Percentiles rank a stretch among this genome's conserved stretches.
Evolutionary conservation across 2,113 vertebrate genomes (phyloP).

Genomic region (Oncorhynchus gorbuscha): DNA sequence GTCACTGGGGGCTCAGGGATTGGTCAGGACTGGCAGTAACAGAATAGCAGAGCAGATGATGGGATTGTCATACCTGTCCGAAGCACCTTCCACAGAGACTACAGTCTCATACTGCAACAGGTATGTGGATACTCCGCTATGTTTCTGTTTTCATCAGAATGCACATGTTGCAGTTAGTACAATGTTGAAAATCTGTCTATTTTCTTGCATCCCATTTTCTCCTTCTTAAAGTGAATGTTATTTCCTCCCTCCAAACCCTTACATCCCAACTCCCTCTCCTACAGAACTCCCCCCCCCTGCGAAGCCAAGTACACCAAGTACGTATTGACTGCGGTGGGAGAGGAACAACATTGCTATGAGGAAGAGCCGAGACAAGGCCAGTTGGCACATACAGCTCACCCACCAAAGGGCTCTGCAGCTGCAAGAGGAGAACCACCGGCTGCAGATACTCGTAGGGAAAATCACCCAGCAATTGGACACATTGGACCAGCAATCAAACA

Average conservation of each 20-base stretch:
- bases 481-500: conserved; percentile 66
- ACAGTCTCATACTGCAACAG: conserved; percentile 57
- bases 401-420: conserved; percentile 86
- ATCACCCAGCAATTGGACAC: conserved; percentile 86
- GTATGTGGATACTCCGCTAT: conserved; percentile 28
- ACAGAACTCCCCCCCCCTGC: conserved; percentile 67
- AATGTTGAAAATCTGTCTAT: not conserved
- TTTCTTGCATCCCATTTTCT: not conserved
- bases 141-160: not conserved
- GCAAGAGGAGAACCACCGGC: conserved; percentile 85
- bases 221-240: not conserved
- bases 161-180: not conserved
- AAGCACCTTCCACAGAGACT: conserved; percentile 24
- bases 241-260: not conserved
- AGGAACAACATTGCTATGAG: conserved; percentile 89
- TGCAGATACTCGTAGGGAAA: conserved; percentile 81
- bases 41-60: conserved; percentile 65
- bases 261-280: not conserved
- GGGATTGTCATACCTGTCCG: conserved; percentile 68
- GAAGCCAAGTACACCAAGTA: conserved; percentile 84
- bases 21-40: conserved; percentile 49
- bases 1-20: conserved; percentile 42
- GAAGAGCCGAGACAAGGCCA: conserved; percentile 90
- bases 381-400: conserved; percentile 82
- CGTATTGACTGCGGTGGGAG: conserved; percentile 81